Base-by-base conservation (phyloP, 92 coral and sea anemone genomes). In the Montipora capitata region DNA sequence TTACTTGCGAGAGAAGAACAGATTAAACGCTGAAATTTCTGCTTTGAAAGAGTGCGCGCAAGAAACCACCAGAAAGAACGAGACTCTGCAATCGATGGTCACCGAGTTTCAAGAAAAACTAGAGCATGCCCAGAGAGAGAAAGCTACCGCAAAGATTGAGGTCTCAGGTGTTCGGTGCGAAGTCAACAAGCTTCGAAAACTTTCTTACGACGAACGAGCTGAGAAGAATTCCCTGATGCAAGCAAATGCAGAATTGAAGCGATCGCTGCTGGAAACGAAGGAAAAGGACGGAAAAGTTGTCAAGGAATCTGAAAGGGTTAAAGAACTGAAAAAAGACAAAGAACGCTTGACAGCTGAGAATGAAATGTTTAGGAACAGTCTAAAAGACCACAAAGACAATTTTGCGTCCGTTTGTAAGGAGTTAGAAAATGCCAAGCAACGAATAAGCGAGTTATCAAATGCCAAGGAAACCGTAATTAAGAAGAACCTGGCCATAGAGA, bases 341-440 rank as follows among this genome's bases (percentile, higher is more conserved):
- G 82, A 85, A 17, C 73, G 93, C 63, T 77, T 89, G 82, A 59
- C 82, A 1, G 10, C 90, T 58, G 95, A 92, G 87, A 79, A 68
- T 64, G 86, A 93, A 81, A 88, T 73, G 66, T 66, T 72, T 93
- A 71, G 78, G 76, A 92, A 41, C 11, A 88, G 54, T 40, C 6
- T 84, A 7, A 84, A 52, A 3, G 72, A 80, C 43, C 59, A 57
- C 35, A 72, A 72, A 59, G 73, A 83, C 1, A 68, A 68, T 39
- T 81, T 70, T 81, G 85, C 58, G 4, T 35, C 68, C 15, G 27
- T 72, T 15, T 72, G 58, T 44, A 62, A 72, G 27, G 87, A 83
- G 64, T 41, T 72, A n/a, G 87, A 57, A 72, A 72, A 59, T 20
- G 69, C 87, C 20, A 83, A 62, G 51, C 15, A 72, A 2, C 72